These are phyloP conservation scores for Drepana falcataria DNA, from an alignment of 2,888 invertebrate species.

Conservation along the genomic window DNA sequence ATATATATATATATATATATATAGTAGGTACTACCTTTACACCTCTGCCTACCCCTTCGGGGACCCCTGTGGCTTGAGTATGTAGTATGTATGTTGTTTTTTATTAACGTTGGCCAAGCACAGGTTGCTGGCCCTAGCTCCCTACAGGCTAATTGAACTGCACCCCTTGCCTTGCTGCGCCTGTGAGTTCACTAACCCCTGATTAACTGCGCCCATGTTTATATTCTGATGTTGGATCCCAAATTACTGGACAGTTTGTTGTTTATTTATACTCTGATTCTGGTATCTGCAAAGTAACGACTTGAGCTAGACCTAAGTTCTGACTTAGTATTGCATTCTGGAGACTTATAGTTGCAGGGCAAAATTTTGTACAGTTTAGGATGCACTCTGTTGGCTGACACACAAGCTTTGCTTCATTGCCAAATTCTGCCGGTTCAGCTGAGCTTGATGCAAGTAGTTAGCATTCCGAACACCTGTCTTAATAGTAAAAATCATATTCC, in stretches of 20 bases:
- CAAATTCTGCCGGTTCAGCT: conserved; percentile 63
- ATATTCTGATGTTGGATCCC: conserved; percentile 67
- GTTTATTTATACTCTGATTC: conserved; percentile 61
- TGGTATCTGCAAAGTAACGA: conserved; percentile 64
- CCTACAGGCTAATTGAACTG: conserved; percentile 69
- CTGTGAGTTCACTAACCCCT: conserved; percentile 61
- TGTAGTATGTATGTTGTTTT: too few species aligned
- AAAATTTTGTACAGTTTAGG: conserved; percentile 68
- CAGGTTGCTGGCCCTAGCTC: conserved; percentile 55
- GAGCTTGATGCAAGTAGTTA: conserved; percentile 66
- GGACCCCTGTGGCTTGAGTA: too few species aligned
- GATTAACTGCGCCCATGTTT: conserved; percentile 66
- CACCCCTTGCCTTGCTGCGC: conserved; percentile 53
- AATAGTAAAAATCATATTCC: conserved; percentile 16
- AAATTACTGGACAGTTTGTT: conserved; percentile 65
- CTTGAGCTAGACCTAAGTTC: conserved; percentile 61
- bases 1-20: too few species aligned
- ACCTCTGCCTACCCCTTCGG: too few species aligned
- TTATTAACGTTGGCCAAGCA: conserved; percentile 52
- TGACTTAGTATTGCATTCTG: conserved; percentile 73
- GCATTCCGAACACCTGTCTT: conserved; percentile 77
- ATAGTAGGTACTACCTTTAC: too few species aligned
- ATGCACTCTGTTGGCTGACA: conserved; percentile 62
- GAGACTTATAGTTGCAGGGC: conserved; percentile 64
- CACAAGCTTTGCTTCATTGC: conserved; percentile 67